Percentiles rank a stretch among this genome's conserved stretches.
phyloP scores from a whole-genome alignment of 1,140 invertebrate species.

The Drosophila persimilis region DNA sequence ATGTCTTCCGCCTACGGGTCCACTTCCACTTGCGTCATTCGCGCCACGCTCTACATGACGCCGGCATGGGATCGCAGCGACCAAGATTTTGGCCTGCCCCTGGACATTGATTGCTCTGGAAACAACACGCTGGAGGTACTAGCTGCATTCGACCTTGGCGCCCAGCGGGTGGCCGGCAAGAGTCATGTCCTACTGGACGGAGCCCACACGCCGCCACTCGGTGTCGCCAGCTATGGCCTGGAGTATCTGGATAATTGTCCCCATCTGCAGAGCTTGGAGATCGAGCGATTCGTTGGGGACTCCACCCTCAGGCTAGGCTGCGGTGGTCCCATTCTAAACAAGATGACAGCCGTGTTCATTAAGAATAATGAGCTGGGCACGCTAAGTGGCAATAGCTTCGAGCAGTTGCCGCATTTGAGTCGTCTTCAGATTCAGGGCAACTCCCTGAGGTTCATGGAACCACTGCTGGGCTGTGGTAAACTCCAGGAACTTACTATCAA shows the following conservation, averaged over 20 bases:
- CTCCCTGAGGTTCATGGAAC: slow-evolving; percentile 41
- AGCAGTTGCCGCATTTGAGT: slow-evolving; percentile 48
- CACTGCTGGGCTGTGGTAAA: not conserved
- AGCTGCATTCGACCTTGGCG: slow-evolving; percentile 37
- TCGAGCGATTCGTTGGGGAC: slow-evolving; percentile 61
- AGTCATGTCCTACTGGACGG: slow-evolving; percentile 63
- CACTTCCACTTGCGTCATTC: slow-evolving; percentile 46
- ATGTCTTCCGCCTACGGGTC: slow-evolving; percentile 11
- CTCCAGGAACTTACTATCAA: slow-evolving; percentile 27
- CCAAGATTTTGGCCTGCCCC: slow-evolving; percentile 56
- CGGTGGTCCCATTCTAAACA: slow-evolving; percentile 6
- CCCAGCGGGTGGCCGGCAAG: slow-evolving; percentile 62
- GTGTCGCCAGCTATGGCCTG: slow-evolving; percentile 58
- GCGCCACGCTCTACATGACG: slow-evolving; percentile 53
- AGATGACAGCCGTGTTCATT: slow-evolving; percentile 22
- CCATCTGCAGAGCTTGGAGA: slow-evolving; percentile 39
- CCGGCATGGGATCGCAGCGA: slow-evolving; percentile 20
- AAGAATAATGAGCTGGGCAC: slow-evolving; percentile 50
- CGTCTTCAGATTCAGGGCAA: slow-evolving; percentile 39
- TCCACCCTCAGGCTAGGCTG: slow-evolving; percentile 33
- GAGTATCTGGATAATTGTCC: slow-evolving; percentile 70
- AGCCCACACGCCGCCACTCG: slow-evolving; percentile 54
- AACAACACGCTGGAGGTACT: not conserved
- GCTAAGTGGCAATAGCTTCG: slow-evolving; percentile 41
- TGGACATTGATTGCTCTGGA: slow-evolving; percentile 55